Evolutionary conservation across 2,888 invertebrate genomes (phyloP), one percentile per base, ranked within the genome.

Genomic region (Pardosa pseudoannulata): DNA sequence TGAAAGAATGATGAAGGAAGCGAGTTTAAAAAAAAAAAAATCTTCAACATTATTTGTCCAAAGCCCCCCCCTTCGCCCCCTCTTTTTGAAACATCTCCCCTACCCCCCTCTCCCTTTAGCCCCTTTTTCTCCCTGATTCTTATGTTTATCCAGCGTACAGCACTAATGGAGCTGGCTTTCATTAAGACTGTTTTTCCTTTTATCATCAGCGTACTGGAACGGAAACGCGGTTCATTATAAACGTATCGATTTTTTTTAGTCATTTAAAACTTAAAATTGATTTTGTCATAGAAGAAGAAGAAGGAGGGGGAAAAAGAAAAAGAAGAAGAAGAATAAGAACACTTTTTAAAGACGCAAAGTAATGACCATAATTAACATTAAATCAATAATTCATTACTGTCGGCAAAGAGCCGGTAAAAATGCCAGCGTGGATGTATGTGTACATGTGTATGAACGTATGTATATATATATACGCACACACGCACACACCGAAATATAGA

Each of bases 251-350:
- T 86, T 86, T n/a, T 85, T 86, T 86, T 79, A 86, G 79, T 86
- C 85, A 86, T 86, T 86, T 86, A 86, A 86, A 86, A 86, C 85
- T 86, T 86, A 86, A 86, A 86, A 86, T 86, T 86, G 85, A 86
- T 86, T 86, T 86, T 86, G 85, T 86, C 85, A 86, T 86, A 86
- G 85, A 86, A 86, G 83, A 82, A 82, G 75, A 81, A n/a, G 70
- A 70, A 65, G 56, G 62, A 32, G 29, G 39, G 9, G 31, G 31
- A n/a, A 46, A 13, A 16, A 31, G 46, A 56, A 46, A 16, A 46
- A 46, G 46, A 46, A 46, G 16, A 65, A 65, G 65, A 31, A 67
- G 79, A 86, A 86, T 86, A 79, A 86, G 85, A 86, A 86, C 85
- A 86, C 79, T 86, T 86, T 86, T 86, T 86, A 86, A 86, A 86